Percentiles rank a stretch among this genome's conserved stretches.
Conservation (phyloP, 2,888 invertebrate genomes). For the Dolomedes plantarius region DNA sequence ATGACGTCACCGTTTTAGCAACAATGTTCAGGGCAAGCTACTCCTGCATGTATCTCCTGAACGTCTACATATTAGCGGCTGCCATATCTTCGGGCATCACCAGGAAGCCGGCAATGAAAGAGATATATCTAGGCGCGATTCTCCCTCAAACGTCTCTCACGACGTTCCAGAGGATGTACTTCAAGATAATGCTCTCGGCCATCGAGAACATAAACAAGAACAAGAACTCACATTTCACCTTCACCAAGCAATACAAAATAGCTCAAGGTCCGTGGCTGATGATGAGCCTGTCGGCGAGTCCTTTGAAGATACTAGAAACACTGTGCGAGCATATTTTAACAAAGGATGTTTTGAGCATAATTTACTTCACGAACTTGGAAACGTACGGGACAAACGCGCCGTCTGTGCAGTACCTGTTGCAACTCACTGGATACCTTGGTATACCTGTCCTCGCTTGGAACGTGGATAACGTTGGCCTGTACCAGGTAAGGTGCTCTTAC, state of each 20-base stretch:
- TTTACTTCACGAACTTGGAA: slow-evolving; percentile 97
- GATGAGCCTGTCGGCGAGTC: slow-evolving; percentile 77
- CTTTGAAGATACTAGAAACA: slow-evolving; percentile 75
- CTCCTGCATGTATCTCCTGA: neutral
- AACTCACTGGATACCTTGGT: slow-evolving; percentile 93
- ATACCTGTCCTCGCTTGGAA: slow-evolving; percentile 99
- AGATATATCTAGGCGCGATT: slow-evolving; percentile 67
- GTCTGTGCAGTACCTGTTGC: slow-evolving; percentile 94
- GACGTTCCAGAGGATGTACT: slow-evolving; percentile 68
- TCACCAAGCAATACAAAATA: slow-evolving; percentile 71
- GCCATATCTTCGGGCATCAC: neutral
- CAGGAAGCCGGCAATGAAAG: slow-evolving; percentile 3
- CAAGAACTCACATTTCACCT: slow-evolving; percentile 69
- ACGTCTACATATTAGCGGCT: neutral
- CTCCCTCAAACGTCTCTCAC: slow-evolving; percentile 71
- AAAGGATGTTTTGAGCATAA: slow-evolving; percentile 79
- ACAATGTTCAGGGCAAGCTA: neutral
- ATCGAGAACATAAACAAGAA: slow-evolving; percentile 68
- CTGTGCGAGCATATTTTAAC: slow-evolving; percentile 75
- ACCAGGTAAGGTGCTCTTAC: slow-evolving; percentile 77
- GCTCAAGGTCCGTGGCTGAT: slow-evolving; percentile 75
- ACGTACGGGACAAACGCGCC: slow-evolving; percentile 92
- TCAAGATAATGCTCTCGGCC: slow-evolving; percentile 60
- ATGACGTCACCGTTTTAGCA: neutral
- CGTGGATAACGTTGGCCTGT: slow-evolving; percentile 95